phyloP scores from a whole-genome alignment of 2,113 vertebrate species.

The Vulpes vulpes region DNA sequence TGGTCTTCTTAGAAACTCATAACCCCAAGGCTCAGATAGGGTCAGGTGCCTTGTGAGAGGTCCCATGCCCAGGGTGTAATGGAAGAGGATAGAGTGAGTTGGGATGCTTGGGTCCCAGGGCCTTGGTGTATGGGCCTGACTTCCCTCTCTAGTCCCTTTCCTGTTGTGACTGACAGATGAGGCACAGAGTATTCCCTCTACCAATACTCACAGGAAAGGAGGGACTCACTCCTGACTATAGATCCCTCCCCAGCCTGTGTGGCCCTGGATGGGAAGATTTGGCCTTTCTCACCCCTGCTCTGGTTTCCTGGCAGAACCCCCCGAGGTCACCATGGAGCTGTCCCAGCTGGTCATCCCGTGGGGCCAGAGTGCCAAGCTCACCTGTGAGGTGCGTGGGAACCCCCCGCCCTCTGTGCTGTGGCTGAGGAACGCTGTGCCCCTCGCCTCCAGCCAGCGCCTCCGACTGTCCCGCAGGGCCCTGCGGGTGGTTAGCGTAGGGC shows the following conservation, averaged over 20 bases:
- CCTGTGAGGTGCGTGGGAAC: constrained; percentile 94
- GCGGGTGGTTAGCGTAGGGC: constrained; percentile 91
- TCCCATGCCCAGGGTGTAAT: background rate
- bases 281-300: background rate
- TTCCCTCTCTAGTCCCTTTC: background rate
- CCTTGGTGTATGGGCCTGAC: background rate
- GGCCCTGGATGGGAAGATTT: background rate
- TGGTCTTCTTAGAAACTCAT: background rate
- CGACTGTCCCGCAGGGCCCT: constrained; percentile 88
- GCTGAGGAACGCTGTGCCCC: constrained; percentile 93
- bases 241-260: background rate
- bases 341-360: constrained; percentile 92
- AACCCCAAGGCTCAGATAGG: background rate
- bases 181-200: accelerated
- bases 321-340: constrained; percentile 94
- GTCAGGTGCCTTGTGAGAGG: background rate
- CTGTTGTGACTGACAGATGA: background rate
- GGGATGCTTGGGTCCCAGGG: background rate
- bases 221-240: background rate
- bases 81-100: background rate
- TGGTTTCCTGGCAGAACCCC: constrained; percentile 91
- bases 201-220: background rate
- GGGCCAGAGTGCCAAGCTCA: constrained; percentile 94
- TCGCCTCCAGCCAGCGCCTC: constrained; percentile 90
- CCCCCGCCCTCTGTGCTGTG: constrained; percentile 94